A percentile compares a stretch with the other conserved stretches of the same genome.
Conservation (phyloP, 2,888 invertebrate species). For the Trisateles emortualis region DNA sequence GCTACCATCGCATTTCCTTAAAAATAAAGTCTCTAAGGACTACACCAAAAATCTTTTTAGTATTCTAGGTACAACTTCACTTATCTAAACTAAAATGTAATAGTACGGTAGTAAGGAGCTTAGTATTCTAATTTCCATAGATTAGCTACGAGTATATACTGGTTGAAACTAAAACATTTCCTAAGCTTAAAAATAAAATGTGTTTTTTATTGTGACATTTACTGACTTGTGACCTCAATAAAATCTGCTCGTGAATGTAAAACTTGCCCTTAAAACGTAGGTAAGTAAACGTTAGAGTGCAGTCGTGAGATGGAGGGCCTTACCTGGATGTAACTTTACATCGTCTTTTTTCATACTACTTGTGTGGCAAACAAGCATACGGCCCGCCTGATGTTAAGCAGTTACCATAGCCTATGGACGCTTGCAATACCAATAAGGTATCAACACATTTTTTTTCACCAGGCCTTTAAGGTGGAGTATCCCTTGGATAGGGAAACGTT, state of each 20-base stretch:
- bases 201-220: slow-evolving; percentile 4
- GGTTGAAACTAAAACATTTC: not conserved
- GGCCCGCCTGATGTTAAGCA: too few relatives aligned
- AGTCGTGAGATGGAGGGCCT: not conserved
- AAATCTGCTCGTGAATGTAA: slow-evolving; percentile 1
- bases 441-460: too few relatives aligned
- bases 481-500: too few relatives aligned
- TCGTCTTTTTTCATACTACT: too few relatives aligned
- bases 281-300: not conserved
- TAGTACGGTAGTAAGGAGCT: not conserved
- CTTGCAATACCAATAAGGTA: too few relatives aligned
- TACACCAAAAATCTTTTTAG: too few relatives aligned
- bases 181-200: slow-evolving; percentile 1
- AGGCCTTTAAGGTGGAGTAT: too few relatives aligned
- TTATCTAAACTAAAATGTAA: not conserved
- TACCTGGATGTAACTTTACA: not conserved
- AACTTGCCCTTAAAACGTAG: not conserved
- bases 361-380: too few relatives aligned
- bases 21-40: too few relatives aligned
- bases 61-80: too few relatives aligned
- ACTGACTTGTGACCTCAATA: slow-evolving; percentile 2
- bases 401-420: too few relatives aligned
- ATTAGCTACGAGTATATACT: not conserved
- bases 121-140: not conserved
- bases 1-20: too few relatives aligned